Evolutionary conservation across 2,888 invertebrate genomes (phyloP).

Genomic region (Bellardia pandia): DNA sequence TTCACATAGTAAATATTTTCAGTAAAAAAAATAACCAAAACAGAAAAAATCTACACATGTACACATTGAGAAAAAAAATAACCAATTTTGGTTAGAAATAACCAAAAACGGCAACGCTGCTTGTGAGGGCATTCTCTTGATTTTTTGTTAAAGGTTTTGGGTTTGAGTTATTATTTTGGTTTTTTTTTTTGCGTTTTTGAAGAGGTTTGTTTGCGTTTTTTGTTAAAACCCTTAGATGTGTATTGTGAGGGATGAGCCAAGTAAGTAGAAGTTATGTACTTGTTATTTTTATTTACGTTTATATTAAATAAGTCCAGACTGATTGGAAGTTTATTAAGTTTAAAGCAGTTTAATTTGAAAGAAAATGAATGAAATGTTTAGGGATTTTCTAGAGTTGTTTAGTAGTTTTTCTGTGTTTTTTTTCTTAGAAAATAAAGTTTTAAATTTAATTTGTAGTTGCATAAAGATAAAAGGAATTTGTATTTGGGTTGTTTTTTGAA

Average conservation of each 20-base stretch:
- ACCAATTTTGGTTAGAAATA: too few species aligned
- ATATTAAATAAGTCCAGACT: conserved; percentile 60
- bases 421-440: conserved; percentile 5
- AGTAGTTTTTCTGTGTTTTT: neutral
- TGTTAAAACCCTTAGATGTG: neutral
- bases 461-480: neutral
- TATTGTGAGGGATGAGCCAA: neutral
- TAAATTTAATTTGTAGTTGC: conserved; percentile 24
- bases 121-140: conserved; percentile 16
- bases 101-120: too few species aligned
- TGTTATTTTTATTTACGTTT: conserved; percentile 24
- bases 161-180: conserved; percentile 35
- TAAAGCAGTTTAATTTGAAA: conserved; percentile 36
- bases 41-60: too few species aligned
- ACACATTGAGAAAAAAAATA: too few species aligned
- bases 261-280: neutral
- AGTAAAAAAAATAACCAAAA: too few species aligned
- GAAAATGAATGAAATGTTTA: conserved; percentile 35
- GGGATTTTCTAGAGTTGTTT: conserved; percentile 1
- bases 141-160: neutral
- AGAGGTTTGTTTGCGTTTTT: conserved; percentile 6
- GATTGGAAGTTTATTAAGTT: conserved; percentile 73
- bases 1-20: too few species aligned
- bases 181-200: neutral
- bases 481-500: too few species aligned